These are phyloP conservation scores for Cheilosia grossa DNA, from an alignment of 2,888 invertebrate genomes.

Conservation along the genomic window DNA sequence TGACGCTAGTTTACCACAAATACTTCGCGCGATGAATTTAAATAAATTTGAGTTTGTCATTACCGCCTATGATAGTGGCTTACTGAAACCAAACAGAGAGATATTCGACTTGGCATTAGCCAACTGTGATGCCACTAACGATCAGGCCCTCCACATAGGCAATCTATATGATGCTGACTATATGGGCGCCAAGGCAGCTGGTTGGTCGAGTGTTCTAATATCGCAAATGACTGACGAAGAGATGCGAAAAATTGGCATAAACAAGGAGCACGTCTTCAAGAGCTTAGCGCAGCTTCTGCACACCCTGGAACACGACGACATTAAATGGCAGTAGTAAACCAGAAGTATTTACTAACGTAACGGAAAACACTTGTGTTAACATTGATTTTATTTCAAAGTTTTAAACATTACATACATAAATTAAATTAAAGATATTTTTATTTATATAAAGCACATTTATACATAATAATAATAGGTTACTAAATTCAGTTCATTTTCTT, in stretches of 20 bases:
- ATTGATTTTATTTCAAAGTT: slow-evolving; percentile 48
- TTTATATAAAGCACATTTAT: slow-evolving; percentile 30
- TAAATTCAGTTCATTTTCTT: slow-evolving; percentile 59
- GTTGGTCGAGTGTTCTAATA: slow-evolving; percentile 80
- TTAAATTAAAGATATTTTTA: slow-evolving; percentile 37
- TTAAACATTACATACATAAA: slow-evolving; percentile 22
- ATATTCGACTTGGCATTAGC: slow-evolving; percentile 84
- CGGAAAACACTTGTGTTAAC: slow-evolving; percentile 21
- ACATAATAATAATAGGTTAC: slow-evolving; percentile 49
- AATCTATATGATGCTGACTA: slow-evolving; percentile 91
- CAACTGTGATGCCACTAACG: slow-evolving; percentile 83
- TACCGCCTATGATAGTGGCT: slow-evolving; percentile 90
- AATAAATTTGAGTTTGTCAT: slow-evolving; percentile 88
- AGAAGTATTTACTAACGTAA: background rate
- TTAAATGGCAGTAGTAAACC: slow-evolving; percentile 77
- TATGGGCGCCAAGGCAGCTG: slow-evolving; percentile 88
- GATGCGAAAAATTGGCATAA: slow-evolving; percentile 31
- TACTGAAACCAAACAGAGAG: slow-evolving; percentile 80
- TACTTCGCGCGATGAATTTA: slow-evolving; percentile 87
- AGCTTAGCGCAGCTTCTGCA: slow-evolving; percentile 77
- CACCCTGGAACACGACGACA: slow-evolving; percentile 77
- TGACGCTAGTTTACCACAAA: slow-evolving; percentile 90
- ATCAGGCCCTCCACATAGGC: slow-evolving; percentile 92
- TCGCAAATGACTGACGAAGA: slow-evolving; percentile 44
- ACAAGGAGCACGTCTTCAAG: slow-evolving; percentile 75